These are phyloP conservation scores for Erythrolamprus reginae DNA, from an alignment of 2,113 vertebrate genomes.

Conservation along the genomic window DNA sequence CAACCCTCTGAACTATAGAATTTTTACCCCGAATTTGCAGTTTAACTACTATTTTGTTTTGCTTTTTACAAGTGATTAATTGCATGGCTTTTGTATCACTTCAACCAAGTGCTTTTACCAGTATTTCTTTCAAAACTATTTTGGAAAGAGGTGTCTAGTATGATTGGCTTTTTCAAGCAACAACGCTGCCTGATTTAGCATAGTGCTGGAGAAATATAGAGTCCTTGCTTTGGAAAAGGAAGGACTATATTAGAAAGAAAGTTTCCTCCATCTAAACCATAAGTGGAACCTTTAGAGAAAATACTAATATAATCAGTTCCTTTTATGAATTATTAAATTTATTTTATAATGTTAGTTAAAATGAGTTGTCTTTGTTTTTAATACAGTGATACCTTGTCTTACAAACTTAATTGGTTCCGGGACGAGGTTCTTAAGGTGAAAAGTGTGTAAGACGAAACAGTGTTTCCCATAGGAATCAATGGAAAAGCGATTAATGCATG, in stretches of 20 bases:
- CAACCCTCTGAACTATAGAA: conserved; percentile 67
- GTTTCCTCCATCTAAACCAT: background rate
- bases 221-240: conserved; percentile 32
- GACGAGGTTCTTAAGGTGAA: no score
- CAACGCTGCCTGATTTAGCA: conserved; percentile 28
- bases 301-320: background rate
- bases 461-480: no score
- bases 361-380: rapidly evolving
- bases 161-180: conserved; percentile 38
- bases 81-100: conserved; percentile 72
- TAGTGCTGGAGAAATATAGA: conserved; percentile 20
- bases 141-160: conserved; percentile 42
- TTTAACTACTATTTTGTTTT: conserved; percentile 59
- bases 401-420: no score
- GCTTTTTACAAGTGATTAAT: conserved; percentile 65
- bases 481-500: no score
- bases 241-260: conserved; percentile 32
- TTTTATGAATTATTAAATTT: background rate
- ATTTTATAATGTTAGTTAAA: background rate
- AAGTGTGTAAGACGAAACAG: no score
- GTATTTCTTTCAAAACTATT: conserved; percentile 19
- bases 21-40: conserved; percentile 63
- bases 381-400: no score
- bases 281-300: conserved; percentile 32
- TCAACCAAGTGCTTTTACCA: conserved; percentile 59